Evolutionary conservation across 2,797 vertebrate species (phyloP).

Genomic region (Sciurus vulgaris): DNA sequence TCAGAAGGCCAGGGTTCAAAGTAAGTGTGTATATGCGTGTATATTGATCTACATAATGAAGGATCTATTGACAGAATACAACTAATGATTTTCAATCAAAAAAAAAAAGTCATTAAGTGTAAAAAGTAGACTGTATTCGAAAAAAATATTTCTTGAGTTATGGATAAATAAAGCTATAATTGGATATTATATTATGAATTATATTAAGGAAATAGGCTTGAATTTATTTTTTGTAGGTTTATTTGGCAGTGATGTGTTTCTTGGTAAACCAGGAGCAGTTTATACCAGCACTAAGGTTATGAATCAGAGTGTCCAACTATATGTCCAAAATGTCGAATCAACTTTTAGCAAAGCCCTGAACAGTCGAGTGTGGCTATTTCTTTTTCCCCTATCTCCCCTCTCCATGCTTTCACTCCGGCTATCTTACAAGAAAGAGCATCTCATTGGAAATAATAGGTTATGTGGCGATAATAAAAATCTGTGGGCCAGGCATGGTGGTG

Average conservation of each 20-base stretch:
- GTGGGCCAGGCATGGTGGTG: background rate
- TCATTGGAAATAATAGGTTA: background rate
- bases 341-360: constrained; percentile 55
- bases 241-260: constrained; percentile 33
- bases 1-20: background rate
- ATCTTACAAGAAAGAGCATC: background rate
- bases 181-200: constrained; percentile 29
- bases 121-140: background rate
- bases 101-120: background rate
- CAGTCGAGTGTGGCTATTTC: background rate
- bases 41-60: background rate
- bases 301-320: constrained; percentile 60
- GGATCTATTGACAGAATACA: background rate
- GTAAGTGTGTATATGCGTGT: background rate
- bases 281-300: background rate
- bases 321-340: constrained; percentile 45
- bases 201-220: constrained; percentile 28
- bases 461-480: background rate
- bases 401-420: background rate
- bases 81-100: background rate
- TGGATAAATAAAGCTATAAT: constrained; percentile 8
- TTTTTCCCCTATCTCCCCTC: background rate
- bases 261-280: constrained; percentile 41
- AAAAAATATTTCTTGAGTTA: background rate
- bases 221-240: constrained; percentile 64